Evolutionary conservation across 2,113 vertebrate species (phyloP).

Genomic region (Athene cunicularia): DNA sequence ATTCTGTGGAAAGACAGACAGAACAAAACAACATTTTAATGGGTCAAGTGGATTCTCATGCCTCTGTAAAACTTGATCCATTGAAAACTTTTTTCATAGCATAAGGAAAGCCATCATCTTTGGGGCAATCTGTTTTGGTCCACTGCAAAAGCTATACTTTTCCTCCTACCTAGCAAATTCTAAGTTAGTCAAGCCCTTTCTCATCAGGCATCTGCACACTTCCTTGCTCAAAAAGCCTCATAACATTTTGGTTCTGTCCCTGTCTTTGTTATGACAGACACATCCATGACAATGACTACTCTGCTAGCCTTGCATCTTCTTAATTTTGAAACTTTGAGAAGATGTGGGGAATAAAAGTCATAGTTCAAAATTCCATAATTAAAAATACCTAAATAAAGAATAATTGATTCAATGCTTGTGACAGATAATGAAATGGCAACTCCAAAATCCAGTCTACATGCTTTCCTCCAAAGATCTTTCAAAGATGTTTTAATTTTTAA

Average conservation of each 20-base stretch:
- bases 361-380: neutral
- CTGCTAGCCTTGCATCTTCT: neutral
- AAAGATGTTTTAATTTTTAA: neutral
- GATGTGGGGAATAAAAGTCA: neutral
- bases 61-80: neutral
- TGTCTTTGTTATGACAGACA: neutral
- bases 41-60: neutral
- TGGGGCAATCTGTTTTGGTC: neutral
- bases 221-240: neutral
- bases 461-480: neutral
- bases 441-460: neutral
- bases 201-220: neutral
- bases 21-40: neutral
- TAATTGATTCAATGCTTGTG: neutral
- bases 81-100: neutral
- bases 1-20: neutral
- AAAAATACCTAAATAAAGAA: neutral
- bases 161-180: neutral
- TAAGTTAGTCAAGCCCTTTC: neutral
- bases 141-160: neutral
- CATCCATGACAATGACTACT: neutral
- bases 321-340: neutral
- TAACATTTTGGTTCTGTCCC: neutral
- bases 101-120: neutral
- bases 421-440: neutral